A percentile compares a stretch with the other conserved stretches of the same genome.
Conservation (phyloP, 2,888 invertebrate species). For the Campoplex capitator region DNA sequence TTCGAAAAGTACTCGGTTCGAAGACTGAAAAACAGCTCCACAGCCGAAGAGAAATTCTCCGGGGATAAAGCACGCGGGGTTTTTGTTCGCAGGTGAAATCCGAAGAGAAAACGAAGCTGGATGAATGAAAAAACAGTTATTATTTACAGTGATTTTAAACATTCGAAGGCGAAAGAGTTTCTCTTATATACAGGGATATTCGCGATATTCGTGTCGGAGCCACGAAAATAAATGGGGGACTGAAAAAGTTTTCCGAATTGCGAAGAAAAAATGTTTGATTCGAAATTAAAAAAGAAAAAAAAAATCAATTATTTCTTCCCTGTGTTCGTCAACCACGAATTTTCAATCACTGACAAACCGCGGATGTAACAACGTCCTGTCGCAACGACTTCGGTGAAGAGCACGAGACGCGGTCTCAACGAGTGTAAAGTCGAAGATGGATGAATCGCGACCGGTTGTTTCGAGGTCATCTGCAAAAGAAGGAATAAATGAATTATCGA, state of each 20-base stretch:
- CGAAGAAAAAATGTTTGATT: too few relatives aligned
- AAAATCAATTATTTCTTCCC: neutral
- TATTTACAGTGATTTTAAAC: neutral
- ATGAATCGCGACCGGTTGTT: constrained; percentile 92
- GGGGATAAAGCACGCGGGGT: neutral
- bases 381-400: constrained; percentile 95
- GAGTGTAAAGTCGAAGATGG: constrained; percentile 92
- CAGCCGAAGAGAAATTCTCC: neutral
- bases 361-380: constrained; percentile 93
- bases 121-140: constrained; percentile 4
- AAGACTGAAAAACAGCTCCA: neutral
- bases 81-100: neutral
- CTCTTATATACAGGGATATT: neutral
- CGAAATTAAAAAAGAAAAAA: neutral
- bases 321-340: constrained; percentile 89
- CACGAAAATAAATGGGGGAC: neutral
- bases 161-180: neutral
- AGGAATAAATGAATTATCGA: too few relatives aligned
- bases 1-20: too few relatives aligned
- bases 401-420: constrained; percentile 89
- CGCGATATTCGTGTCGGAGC: neutral
- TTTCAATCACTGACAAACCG: constrained; percentile 91
- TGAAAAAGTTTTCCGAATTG: neutral
- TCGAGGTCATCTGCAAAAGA: constrained; percentile 86
- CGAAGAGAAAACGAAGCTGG: neutral